phyloP scores from a whole-genome alignment of 2,888 invertebrate genomes.

The Trichopoda pennipes region DNA sequence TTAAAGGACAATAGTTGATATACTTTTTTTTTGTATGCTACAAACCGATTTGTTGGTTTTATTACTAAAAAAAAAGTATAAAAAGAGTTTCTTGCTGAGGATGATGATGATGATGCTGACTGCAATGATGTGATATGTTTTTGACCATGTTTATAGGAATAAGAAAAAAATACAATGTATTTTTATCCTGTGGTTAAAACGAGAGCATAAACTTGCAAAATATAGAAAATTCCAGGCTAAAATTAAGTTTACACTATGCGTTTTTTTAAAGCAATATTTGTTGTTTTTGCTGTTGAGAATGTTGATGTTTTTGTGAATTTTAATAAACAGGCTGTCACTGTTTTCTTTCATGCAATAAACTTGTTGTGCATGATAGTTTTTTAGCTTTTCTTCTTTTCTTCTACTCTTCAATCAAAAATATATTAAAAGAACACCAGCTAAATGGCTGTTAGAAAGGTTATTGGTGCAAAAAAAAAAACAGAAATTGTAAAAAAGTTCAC shows the following conservation, averaged over 20 bases:
- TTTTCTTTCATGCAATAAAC: slow-evolving; percentile 44
- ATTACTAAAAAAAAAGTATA: slow-evolving; percentile 18
- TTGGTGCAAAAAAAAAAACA: slow-evolving; percentile 16
- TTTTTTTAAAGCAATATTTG: slow-evolving; percentile 59
- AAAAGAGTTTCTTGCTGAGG: slow-evolving; percentile 32
- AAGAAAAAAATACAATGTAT: slow-evolving; percentile 22
- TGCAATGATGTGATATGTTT: slow-evolving; percentile 57
- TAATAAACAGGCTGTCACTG: slow-evolving; percentile 68
- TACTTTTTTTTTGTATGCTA: slow-evolving; percentile 17
- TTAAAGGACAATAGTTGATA: slow-evolving; percentile 53
- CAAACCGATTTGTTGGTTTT: slow-evolving; percentile 20
- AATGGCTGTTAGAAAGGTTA: slow-evolving; percentile 64
- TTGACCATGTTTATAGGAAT: slow-evolving; percentile 59
- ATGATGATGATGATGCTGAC: slow-evolving; percentile 53
- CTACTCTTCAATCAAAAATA: slow-evolving; percentile 55
- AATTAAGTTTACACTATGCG: slow-evolving; percentile 68
- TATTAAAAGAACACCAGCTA: slow-evolving; percentile 44
- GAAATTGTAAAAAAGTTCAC: background rate
- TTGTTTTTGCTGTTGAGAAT: slow-evolving; percentile 21
- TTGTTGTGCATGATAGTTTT: slow-evolving; percentile 45
- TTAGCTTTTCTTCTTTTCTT: slow-evolving; percentile 27
- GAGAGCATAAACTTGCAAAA: slow-evolving; percentile 39
- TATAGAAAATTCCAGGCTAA: slow-evolving; percentile 36
- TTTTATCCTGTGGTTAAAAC: slow-evolving; percentile 63
- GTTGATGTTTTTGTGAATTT: slow-evolving; percentile 55